phyloP scores from a whole-genome alignment of 2,113 vertebrate genomes.

The Neodontobutis hainanensis region DNA sequence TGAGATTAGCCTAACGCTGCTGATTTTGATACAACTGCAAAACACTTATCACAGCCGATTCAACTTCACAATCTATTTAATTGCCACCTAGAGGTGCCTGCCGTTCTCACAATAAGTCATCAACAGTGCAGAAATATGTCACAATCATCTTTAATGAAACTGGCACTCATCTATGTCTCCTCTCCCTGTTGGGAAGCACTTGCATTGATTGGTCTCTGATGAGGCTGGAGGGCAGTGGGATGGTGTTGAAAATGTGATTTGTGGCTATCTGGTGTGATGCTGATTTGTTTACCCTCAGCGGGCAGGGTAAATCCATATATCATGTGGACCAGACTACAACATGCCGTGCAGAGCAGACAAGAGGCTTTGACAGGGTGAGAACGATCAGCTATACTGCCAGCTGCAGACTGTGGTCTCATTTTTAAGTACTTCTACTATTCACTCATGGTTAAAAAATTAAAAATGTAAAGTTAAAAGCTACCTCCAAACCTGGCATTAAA shows the following conservation, averaged over 20 bases:
- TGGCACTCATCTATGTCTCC: constrained; percentile 47
- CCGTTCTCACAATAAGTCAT: constrained; percentile 54
- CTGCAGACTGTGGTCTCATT: constrained; percentile 47
- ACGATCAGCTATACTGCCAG: constrained; percentile 42
- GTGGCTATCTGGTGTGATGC: constrained; percentile 39
- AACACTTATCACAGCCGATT: constrained; percentile 41
- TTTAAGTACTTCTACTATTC: constrained; percentile 18
- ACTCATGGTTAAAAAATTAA: constrained; percentile 24
- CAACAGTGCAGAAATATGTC: constrained; percentile 50
- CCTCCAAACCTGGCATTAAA: no score
- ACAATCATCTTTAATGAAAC: constrained; percentile 62
- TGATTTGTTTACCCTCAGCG: constrained; percentile 62
- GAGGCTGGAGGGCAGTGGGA: constrained; percentile 50
- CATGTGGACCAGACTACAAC: constrained; percentile 57
- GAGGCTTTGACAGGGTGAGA: constrained; percentile 49
- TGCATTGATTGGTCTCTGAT: constrained; percentile 62
- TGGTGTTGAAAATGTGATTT: constrained; percentile 58
- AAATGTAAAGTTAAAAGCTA: no score
- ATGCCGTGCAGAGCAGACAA: constrained; percentile 32
- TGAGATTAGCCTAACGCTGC: constrained; percentile 20
- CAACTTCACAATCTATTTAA: constrained; percentile 60
- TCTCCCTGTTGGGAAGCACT: constrained; percentile 42
- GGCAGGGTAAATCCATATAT: constrained; percentile 67
- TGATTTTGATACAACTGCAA: constrained; percentile 35
- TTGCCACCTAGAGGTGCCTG: constrained; percentile 52